Conservation (phyloP, 1,140 invertebrate species). For the Mycetomoellerius zeteki region DNA sequence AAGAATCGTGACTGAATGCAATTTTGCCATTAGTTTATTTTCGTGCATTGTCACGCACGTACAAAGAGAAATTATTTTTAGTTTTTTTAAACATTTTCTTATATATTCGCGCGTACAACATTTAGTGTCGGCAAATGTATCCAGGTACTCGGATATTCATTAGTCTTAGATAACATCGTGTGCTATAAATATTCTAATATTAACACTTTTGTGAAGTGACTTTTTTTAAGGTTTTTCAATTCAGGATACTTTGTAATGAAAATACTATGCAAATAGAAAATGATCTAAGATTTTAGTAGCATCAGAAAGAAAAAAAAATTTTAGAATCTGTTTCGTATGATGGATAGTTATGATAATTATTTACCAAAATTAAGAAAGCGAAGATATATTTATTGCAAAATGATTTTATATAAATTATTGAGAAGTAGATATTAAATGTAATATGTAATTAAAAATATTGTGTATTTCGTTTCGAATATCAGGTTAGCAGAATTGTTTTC, state of each 20-base stretch:
- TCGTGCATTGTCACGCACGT: not conserved
- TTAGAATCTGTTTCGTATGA: not conserved
- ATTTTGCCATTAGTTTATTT: conserved; percentile 24
- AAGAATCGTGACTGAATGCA: conserved; percentile 35
- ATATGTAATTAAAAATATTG: not conserved
- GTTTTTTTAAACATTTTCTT: not conserved
- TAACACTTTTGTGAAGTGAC: not conserved
- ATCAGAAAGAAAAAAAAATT: not conserved
- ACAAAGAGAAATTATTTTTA: conserved; percentile 2
- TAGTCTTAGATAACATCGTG: not conserved
- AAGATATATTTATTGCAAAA: conserved; percentile 15
- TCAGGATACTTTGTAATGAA: not conserved
- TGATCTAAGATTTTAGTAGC: not conserved
- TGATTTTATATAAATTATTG: conserved; percentile 26
- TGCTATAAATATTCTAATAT: not conserved
- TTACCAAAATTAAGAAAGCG: not conserved
- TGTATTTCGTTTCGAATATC: not conserved
- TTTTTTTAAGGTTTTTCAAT: not conserved
- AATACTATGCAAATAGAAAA: not conserved
- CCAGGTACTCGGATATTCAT: conserved; percentile 31
- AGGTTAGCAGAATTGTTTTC: not conserved
- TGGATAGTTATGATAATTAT: not conserved
- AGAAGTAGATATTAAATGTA: no score
- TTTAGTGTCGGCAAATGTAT: conserved; percentile 27
- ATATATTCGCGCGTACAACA: no score